Evolutionary conservation across 2,888 invertebrate genomes (phyloP), one percentile per base, ranked within the genome.

Genomic region (Erebia aethiops): DNA sequence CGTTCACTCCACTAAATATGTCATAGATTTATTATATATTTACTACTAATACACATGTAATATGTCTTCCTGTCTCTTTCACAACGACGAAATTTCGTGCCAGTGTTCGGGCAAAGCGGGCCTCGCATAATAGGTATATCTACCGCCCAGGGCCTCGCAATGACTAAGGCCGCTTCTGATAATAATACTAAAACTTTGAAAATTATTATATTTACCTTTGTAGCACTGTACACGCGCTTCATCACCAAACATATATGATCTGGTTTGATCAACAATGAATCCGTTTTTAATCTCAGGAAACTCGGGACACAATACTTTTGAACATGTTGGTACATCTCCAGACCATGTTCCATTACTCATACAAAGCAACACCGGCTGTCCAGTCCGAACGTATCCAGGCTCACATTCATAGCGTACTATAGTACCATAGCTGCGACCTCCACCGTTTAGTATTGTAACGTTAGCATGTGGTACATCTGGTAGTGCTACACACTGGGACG

Each of bases 311-410:
- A 95, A 87, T 35, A 96, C 96, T 80, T 98, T 95, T 51, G 97
- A 95, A 87, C 98, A 98, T 7, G 96, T 95, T 1, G 98, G 98
- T 5, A 98, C 97, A 77, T 97, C 96, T 72, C 97, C 98, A 72
- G 98, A 98, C 98, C 98, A 98, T 11, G 98, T 98, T 66, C 98
- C 98, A 82, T 98, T 98, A 82, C 98, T 98, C 98, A 98, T 98
- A 86, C 98, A 98, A 52, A 98, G 95, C 57, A 98, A 95, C 4
- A 98, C 98, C 16, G 98, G 98, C 83, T 97, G 96, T 46, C 98
- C 98, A 77, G 95, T 96, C 77, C 98, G 95, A 69, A 97, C 96
- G 82, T 98, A 98, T 3, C 98, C 98, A 8, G 98, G 96, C 82
- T 98, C 98, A 82, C 98, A 98, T 87, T 98, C 98, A 83, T 97